Evolutionary conservation across 2,113 vertebrate genomes (phyloP), one percentile per base, ranked within the genome.

Genomic region (Corythoichthys haematopterus): DNA sequence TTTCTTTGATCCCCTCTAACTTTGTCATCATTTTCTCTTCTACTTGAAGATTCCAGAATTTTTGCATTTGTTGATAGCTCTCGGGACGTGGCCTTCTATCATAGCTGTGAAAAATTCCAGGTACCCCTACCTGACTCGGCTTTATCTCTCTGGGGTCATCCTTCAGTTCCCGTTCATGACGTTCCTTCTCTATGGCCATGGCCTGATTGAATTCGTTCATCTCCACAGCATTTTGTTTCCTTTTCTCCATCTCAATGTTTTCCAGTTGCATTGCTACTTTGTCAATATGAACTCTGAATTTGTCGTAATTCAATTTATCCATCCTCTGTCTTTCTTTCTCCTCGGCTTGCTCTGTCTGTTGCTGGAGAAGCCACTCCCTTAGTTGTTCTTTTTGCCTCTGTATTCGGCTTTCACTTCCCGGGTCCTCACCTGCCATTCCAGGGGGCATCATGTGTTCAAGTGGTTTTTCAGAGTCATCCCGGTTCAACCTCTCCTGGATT

Each of bases 361-460:
- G 96, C 43, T 96, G 93, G 60, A 92, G 68, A 61, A 75, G 88
- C 97, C 97, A 99, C 33, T 91, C 89, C 35, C 93, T 85, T n/a
- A 91, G 84, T 80, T 98, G 96, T 64, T 95, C 91, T 81, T 85
- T 84, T 72, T 98, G 97, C 62, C 89, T 91, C 68, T 69, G 91
- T 69, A 64, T 81, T 33, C 96, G 88, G 59, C 80, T 72, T 0
- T 20, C 2, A 16, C 74, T 74, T 51, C 83, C 85, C 5, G 89
- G 76, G 68, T 98, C 97, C 80, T 98, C 95, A 3, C 96, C 97
- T 74, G 90, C 37, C 69, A 99, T 91, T 11, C 90, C 94, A 43
- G 94, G 93, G 73, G 92, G 84, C 43, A 93, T 88, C 66, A 84
- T 79, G 70, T 76, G 77, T 83, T 90, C 67, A 4, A 84, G 71